Percentiles rank a stretch among this genome's conserved stretches.
phyloP scores from a whole-genome alignment of 1,140 invertebrate genomes.

The Cydia fagiglandana region DNA sequence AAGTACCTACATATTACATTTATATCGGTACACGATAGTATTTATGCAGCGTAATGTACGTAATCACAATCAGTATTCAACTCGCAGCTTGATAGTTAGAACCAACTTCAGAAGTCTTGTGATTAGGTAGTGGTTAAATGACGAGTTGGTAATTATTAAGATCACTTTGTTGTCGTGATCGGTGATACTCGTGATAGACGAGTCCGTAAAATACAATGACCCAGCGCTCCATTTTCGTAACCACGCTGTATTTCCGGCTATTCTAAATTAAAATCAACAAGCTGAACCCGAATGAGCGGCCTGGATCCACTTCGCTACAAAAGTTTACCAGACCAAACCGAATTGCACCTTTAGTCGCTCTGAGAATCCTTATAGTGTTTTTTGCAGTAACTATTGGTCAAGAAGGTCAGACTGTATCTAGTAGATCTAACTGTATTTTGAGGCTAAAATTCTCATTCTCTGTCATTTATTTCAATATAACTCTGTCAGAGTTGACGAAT shows the following conservation, averaged over 20 bases:
- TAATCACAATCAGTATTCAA: slow-evolving; percentile 2
- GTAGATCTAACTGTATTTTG: neutral
- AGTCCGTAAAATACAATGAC: slow-evolving; percentile 32
- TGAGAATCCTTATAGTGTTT: neutral
- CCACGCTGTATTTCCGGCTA: slow-evolving; percentile 42
- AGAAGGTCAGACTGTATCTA: no score
- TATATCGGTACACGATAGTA: slow-evolving; percentile 1
- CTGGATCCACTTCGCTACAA: neutral
- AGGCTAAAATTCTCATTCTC: neutral
- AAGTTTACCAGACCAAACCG: slow-evolving; percentile 17
- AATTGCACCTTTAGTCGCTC: neutral
- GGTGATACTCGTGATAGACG: slow-evolving; percentile 15
- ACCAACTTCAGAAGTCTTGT: neutral
- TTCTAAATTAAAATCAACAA: slow-evolving; percentile 40
- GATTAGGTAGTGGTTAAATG: neutral
- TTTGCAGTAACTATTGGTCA: neutral
- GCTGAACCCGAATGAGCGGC: slow-evolving; percentile 7
- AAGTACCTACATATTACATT: neutral
- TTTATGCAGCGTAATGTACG: neutral
- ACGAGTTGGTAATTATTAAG: neutral
- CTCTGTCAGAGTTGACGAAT: neutral
- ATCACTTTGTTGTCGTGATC: slow-evolving; percentile 12
- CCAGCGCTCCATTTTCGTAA: slow-evolving; percentile 38
- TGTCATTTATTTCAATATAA: neutral
- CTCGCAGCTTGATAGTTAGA: neutral